Evolutionary conservation across 2,113 vertebrate species (phyloP).

Genomic region (Apus apus): DNA sequence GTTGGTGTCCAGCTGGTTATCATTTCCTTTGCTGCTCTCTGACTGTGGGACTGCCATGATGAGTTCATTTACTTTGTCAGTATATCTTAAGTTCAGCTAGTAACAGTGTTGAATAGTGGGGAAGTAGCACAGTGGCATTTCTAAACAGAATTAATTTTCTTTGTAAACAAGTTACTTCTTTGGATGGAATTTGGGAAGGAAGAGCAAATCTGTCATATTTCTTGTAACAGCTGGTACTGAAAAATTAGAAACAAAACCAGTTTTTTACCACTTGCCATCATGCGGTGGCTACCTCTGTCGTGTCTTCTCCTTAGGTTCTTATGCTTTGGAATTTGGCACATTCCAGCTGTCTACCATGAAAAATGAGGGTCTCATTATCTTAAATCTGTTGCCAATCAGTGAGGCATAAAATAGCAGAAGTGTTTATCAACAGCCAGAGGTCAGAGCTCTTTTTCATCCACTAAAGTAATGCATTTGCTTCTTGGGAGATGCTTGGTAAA

Average conservation of each 20-base stretch:
- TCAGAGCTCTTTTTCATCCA: neutral
- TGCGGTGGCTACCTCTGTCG: neutral
- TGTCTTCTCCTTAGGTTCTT: neutral
- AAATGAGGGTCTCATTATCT: accelerated
- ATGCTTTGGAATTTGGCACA: neutral
- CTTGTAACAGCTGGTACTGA: neutral
- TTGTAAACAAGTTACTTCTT: neutral
- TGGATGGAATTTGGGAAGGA: neutral
- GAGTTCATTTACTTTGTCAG: neutral
- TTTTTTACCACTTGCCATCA: neutral
- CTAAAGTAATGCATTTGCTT: neutral
- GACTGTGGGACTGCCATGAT: neutral
- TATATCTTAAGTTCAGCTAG: neutral
- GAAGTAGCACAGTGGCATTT: neutral
- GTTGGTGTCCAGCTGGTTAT: neutral
- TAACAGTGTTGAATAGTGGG: neutral
- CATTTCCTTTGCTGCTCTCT: neutral
- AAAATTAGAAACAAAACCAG: neutral
- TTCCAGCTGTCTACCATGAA: neutral
- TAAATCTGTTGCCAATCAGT: neutral
- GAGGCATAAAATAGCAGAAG: neutral
- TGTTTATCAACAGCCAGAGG: neutral
- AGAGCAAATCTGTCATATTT: neutral
- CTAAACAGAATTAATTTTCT: neutral
- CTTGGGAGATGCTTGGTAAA: neutral